Conservation (phyloP, 2,113 vertebrate genomes). For the Alligator sinensis region DNA sequence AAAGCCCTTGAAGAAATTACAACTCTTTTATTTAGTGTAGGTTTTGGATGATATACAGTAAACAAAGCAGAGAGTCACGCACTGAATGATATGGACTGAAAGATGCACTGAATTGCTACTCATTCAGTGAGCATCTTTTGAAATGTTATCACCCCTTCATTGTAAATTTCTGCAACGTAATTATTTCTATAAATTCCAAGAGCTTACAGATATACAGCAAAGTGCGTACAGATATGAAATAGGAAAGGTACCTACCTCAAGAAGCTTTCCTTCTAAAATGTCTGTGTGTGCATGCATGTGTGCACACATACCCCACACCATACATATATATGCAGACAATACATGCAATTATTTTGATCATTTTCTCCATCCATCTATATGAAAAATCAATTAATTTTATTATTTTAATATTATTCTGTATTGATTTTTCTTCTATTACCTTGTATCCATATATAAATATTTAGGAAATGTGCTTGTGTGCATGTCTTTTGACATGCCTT, state of each 20-base stretch:
- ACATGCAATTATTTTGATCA: not conserved
- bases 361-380: not conserved
- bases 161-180: fast-evolving
- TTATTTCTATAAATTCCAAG: not conserved
- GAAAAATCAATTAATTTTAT: not conserved
- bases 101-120: not conserved
- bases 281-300: no score
- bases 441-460: not conserved
- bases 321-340: not conserved
- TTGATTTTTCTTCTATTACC: not conserved
- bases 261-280: no score
- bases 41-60: not conserved
- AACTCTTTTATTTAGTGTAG: not conserved
- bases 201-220: not conserved
- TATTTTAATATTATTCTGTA: not conserved
- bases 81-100: not conserved
- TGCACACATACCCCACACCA: not conserved
- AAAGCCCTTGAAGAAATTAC: not conserved
- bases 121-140: not conserved
- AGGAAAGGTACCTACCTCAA: no score
- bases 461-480: not conserved
- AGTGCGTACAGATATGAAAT: not conserved
- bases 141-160: not conserved
- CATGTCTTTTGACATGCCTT: no score
- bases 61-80: not conserved